A percentile compares a stretch with the other conserved stretches of the same genome.
phyloP scores from a whole-genome alignment of 2,888 invertebrate species.

The Idaea straminata region DNA sequence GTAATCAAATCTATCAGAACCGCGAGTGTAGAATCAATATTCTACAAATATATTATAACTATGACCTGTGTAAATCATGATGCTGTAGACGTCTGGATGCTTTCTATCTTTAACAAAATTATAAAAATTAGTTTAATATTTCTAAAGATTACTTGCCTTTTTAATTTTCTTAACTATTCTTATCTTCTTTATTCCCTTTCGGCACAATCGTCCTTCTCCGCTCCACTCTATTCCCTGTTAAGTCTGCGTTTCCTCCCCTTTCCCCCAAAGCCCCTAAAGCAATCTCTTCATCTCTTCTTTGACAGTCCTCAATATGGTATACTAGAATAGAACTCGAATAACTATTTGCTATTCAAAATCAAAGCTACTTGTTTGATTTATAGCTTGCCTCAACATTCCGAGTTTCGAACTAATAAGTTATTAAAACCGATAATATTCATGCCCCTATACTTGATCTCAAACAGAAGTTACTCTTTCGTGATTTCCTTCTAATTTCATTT shows the following conservation, averaged over 20 bases:
- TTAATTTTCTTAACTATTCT: too few species aligned
- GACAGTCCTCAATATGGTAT: not conserved
- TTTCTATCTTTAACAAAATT: too few species aligned
- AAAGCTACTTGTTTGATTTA: not conserved
- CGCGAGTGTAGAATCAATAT: not conserved
- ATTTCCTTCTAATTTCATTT: constrained; percentile 47
- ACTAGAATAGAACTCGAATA: not conserved
- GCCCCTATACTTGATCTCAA: constrained; percentile 26
- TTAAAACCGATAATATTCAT: constrained; percentile 23
- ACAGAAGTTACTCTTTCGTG: constrained; percentile 34
- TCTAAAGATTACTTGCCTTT: too few species aligned
- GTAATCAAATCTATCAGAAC: not conserved
- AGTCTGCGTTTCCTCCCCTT: too few species aligned
- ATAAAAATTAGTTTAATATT: too few species aligned
- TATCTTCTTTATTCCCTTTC: too few species aligned
- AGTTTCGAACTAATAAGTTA: constrained; percentile 8
- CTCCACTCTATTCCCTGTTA: too few species aligned
- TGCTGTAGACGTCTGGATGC: too few species aligned
- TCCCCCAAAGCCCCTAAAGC: not conserved
- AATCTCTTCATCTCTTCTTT: not conserved
- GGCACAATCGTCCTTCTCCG: too few species aligned
- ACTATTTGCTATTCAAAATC: not conserved
- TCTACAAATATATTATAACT: too few species aligned
- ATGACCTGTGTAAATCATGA: too few species aligned
- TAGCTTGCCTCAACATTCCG: not conserved